Base-by-base conservation (phyloP, 2,797 vertebrate species). In the Sardinella longiceps region DNA sequence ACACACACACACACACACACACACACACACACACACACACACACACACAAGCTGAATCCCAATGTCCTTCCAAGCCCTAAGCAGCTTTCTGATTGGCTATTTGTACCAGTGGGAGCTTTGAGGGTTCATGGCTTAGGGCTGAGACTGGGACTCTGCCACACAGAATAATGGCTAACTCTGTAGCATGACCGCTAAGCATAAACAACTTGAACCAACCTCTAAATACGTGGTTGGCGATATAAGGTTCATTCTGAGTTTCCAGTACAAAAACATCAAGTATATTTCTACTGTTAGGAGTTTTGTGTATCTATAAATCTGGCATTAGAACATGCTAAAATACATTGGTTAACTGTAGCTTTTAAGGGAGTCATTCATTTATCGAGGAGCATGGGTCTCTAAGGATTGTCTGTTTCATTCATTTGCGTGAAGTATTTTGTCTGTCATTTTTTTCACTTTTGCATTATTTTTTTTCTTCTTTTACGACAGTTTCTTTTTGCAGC, bases 261-360 rank as follows among this genome's bases (percentile, higher is more conserved):
- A 43, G 70, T 77, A 77, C 39, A 77, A 77, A 43, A 77, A 77
- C 70, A 77, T 77, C 80, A 80, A 84, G 82, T 81, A 81, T 48
- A 83, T 82, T 82, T 88, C 83, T 91, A 90, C 85, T 89, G 84
- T 89, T 88, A 90, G 48, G 77, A 92, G 89, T 90, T 90, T 53
- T 90, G 85, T 88, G 82, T 92, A 87, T 94, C 83, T 85, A 85
- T 66, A 91, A 92, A 87, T 88, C 88, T 89, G 88, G 84, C 88
- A 70, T 92, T 87, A 91, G 84, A 50, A 88, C 95, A 95, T 96
- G 95, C 95, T 89, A 86, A 88, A 92, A 92, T 94, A 89, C 88
- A 92, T 91, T 88, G 84, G 82, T 91, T 93, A 93, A 92, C 92
- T 91, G 81, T 90, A 93, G 92, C 92, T 92, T 92, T 77, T 46